Evolutionary conservation across 1,140 invertebrate genomes (phyloP), one percentile per base, ranked within the genome.

Genomic region (Drosophila aff.): DNA sequence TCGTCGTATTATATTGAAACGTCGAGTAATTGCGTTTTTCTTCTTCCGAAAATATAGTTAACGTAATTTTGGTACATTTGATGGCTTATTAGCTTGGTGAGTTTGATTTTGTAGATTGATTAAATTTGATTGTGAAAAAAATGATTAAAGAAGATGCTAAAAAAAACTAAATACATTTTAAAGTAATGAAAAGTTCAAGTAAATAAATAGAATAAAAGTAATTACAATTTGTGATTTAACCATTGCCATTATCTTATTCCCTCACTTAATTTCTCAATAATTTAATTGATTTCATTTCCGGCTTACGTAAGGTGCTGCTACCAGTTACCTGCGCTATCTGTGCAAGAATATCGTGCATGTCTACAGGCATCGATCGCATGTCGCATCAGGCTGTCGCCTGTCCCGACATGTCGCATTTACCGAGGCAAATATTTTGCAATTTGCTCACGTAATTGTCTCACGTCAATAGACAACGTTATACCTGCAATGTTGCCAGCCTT

Each of bases 361-460:
- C 61, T 57, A 21, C 2, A 6, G 10, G 2, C 57, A 59, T 59
- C 57, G 58, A 66, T 66, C 58, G 40, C 59, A 63, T 65, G 62
- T 65, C 53, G 18, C 62, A 23, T 15, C 28, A 28, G 49, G 13
- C 50, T 38, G 33, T 40, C 28, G 52, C 33, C 52, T 28, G 49
- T 28, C 49, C 21, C 62, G 36, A 68, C 67, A 60, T 72, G 67
- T 73, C 71, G 64, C 41, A 62, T 77, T 77, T 69, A 33, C 18
- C 31, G 41, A 50, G 65, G 63, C 50, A 78, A 78, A 77, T 78
- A 78, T 78, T 78, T 77, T 50, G 43, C 74, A 78, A 78, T 78
- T 78, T 78, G 65, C 64, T 79, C 75, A 79, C 76, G 76, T 79
- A 79, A 79, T 79, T 79, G 76, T 68, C 75, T 72, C 50, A 79